phyloP scores from a whole-genome alignment of 2,113 vertebrate species.

The Sarotherodon lohbergeri region DNA sequence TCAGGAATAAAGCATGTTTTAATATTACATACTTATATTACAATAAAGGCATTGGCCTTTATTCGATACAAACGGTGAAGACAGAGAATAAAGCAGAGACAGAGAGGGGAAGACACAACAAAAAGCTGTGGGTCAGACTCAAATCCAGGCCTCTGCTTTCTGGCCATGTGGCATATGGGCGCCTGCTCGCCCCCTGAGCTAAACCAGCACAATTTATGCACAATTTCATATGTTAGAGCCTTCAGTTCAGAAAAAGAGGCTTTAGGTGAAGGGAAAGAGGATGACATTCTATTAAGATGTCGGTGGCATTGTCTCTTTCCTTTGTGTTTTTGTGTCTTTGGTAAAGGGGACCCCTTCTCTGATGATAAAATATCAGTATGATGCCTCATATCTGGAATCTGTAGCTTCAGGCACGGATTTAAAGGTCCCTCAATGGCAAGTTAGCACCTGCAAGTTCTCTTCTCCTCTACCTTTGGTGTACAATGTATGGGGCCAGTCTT shows the following conservation, averaged over 20 bases:
- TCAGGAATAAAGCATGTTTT: neutral
- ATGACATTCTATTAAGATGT: neutral
- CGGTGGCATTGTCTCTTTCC: neutral
- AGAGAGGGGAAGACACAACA: neutral
- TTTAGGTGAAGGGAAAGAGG: neutral
- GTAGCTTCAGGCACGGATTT: neutral
- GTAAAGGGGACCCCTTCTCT: neutral
- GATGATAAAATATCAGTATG: neutral
- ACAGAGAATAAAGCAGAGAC: neutral
- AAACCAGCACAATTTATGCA: neutral
- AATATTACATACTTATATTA: neutral
- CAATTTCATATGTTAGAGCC: neutral
- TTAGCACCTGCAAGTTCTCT: neutral
- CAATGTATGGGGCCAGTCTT: neutral
- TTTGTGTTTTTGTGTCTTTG: neutral
- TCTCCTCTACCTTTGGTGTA: neutral
- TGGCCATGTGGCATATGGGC: neutral
- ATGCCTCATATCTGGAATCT: neutral
- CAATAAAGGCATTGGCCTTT: neutral
- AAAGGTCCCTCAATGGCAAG: neutral
- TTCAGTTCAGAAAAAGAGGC: neutral
- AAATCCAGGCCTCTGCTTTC: neutral
- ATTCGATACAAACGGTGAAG: neutral
- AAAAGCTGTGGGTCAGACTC: neutral
- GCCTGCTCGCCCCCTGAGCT: neutral